Percentiles rank a stretch among this genome's conserved stretches.
These are phyloP conservation scores for Hyles vespertilio DNA, from an alignment of 1,140 invertebrate genomes.

Conservation along the genomic window DNA sequence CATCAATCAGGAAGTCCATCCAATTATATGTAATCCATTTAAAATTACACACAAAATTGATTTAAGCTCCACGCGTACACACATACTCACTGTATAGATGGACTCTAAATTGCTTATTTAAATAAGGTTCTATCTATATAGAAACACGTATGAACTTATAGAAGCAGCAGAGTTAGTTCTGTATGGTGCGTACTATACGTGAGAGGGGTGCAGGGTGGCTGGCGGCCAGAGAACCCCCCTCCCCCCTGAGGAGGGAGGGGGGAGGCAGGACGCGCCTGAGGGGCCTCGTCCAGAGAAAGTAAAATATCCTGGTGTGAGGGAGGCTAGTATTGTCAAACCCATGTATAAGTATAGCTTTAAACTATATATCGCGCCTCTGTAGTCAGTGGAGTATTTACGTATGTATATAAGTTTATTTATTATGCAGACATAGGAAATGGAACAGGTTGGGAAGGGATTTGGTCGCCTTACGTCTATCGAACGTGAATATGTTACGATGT, in stretches of 20 bases:
- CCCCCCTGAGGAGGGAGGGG: not conserved
- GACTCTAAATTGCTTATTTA: conserved; percentile 67
- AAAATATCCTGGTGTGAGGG: conserved; percentile 69
- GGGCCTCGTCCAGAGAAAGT: conserved; percentile 72
- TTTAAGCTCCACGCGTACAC: conserved; percentile 38
- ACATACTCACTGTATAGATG: conserved; percentile 12
- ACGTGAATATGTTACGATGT: conserved; percentile 19
- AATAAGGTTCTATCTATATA: conserved; percentile 60
- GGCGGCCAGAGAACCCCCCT: conserved; percentile 27
- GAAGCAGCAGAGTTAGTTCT: conserved; percentile 67
- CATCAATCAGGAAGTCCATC: no score
- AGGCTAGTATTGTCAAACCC: conserved; percentile 72
- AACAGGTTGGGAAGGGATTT: conserved; percentile 32
- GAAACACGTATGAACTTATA: conserved; percentile 60
- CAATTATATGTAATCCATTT: conserved; percentile 30
- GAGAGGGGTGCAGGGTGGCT: conserved; percentile 48
- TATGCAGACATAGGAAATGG: conserved; percentile 67
- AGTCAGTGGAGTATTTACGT: conserved; percentile 64
- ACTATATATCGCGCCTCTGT: conserved; percentile 64
- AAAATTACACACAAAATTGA: conserved; percentile 56
- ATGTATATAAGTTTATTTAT: conserved; percentile 68
- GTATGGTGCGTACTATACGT: conserved; percentile 67
- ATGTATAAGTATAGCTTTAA: conserved; percentile 71
- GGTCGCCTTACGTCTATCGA: conserved; percentile 42
- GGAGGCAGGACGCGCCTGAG: conserved; percentile 54